phyloP scores from a whole-genome alignment of 2,113 vertebrate species.

The Amblyopsis rosae region DNA sequence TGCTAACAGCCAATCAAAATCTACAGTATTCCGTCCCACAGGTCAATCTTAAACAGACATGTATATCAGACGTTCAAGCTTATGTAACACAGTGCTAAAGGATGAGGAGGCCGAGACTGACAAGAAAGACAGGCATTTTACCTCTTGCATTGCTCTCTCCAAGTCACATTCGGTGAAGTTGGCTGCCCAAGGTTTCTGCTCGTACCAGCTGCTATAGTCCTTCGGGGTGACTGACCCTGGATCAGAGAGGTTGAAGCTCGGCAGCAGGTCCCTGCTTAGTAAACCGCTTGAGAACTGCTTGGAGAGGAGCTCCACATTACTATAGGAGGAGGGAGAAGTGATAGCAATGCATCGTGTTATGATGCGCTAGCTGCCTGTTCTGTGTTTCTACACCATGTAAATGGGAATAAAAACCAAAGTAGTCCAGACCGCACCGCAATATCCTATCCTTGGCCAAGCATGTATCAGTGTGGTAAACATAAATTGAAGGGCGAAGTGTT shows the following conservation, averaged over 20 bases:
- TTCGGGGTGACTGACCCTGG: slow-evolving; percentile 29
- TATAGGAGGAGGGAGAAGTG: slow-evolving; percentile 35
- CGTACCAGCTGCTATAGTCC: slow-evolving; percentile 74
- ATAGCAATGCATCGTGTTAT: not conserved
- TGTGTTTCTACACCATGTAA: too few species aligned
- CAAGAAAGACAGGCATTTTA: slow-evolving; percentile 25
- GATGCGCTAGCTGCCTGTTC: too few species aligned
- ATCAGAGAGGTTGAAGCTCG: slow-evolving; percentile 34
- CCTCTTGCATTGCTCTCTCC: slow-evolving; percentile 79
- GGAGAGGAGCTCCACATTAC: slow-evolving; percentile 66
- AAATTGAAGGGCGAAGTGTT: too few species aligned
- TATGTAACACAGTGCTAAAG: not conserved
- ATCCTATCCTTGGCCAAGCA: too few species aligned
- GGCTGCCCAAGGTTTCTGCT: not conserved
- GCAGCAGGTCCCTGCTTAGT: slow-evolving; percentile 15
- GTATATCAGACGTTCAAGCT: not conserved
- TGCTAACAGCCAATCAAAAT: too few species aligned
- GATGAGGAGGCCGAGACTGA: not conserved
- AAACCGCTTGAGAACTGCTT: not conserved
- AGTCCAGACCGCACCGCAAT: too few species aligned
- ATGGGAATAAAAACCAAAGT: too few species aligned
- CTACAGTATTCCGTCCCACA: too few species aligned
- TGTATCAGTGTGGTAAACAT: too few species aligned
- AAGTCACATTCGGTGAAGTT: slow-evolving; percentile 68
- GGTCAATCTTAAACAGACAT: not conserved